Base-by-base conservation (phyloP, 1,140 invertebrate species). In the Eulimnadia texana region DNA sequence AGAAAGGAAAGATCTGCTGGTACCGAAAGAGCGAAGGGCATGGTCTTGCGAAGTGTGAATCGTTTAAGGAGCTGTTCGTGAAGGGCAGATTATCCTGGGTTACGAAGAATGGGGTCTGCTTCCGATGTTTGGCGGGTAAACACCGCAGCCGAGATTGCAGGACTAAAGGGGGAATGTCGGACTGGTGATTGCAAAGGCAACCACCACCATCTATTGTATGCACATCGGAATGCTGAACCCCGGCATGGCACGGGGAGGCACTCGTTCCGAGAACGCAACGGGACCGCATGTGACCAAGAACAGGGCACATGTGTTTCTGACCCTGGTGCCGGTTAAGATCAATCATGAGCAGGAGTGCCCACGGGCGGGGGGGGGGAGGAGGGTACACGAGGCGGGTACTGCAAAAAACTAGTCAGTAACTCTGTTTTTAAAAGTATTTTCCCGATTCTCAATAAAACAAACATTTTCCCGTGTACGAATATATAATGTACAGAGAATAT, bases 91-190 rank as follows among this genome's bases (percentile, higher is more conserved):
- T n/a, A n/a, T n/a, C n/a, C n/a, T n/a, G n/a, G n/a, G n/a, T 55
- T 47, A 25, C 57, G 9, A 64, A 58, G n/a, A 49, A 55, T 23
- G 49, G 27, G n/a, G 64, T 27, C n/a, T 64, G 63, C 42, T 63
- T 54, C 28, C 42, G 23, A 13, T 62, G 60, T 49, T 22, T 60
- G n/a, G 27, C 51, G n/a, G 19, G 19, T 1, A 42, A 55, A 13
- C 63, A 65, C 50, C 19, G n/a, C 11, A 42, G 29, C 19, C 13
- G 19, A 25, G 50, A 58, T 2, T 62, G 60, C 47, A 13, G 3
- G n/a, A 19, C 2, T 16, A 24, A 10, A 19, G 23, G 13, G n/a
- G 1, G 29, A 10, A 3, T 61, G 60, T 22, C 24, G 59, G n/a
- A 25, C 42, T 13, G 55, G 63, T 2, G 62, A 50, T 1, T 64